A percentile compares a stretch with the other conserved stretches of the same genome.
Evolutionary conservation across 2,888 invertebrate genomes (phyloP).

Genomic region (Andrena fulva): DNA sequence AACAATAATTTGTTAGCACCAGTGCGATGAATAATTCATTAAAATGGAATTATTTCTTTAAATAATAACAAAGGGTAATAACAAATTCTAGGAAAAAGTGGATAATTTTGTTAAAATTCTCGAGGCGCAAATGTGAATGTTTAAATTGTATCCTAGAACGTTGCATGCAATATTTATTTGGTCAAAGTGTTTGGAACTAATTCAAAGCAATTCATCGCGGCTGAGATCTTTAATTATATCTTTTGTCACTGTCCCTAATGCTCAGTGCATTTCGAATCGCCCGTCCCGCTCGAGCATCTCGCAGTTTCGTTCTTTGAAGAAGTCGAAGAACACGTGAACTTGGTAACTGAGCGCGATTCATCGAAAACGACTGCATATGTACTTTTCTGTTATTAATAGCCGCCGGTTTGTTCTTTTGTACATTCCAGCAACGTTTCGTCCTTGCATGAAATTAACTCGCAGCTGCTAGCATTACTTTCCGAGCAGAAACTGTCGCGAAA

Average conservation of each 20-base stretch:
- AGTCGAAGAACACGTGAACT: slow-evolving; percentile 5
- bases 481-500: slow-evolving; percentile 9
- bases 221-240: background rate
- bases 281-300: background rate
- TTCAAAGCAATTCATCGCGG: background rate
- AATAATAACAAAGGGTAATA: too few relatives aligned
- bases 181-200: background rate
- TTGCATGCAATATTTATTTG: background rate
- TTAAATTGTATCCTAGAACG: background rate
- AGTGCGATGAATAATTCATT: background rate
- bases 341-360: slow-evolving; percentile 13
- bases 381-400: slow-evolving; percentile 51
- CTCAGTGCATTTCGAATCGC: background rate
- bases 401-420: slow-evolving; percentile 37
- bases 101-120: too few relatives aligned
- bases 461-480: slow-evolving; percentile 17
- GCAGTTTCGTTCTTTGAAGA: background rate
- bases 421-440: slow-evolving; percentile 32
- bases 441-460: slow-evolving; percentile 18
- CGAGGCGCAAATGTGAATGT: too few relatives aligned
- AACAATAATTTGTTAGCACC: background rate
- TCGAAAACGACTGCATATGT: slow-evolving; percentile 18
- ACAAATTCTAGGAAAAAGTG: background rate
- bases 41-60: too few relatives aligned
- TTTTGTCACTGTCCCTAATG: background rate